Percentiles rank a stretch among this genome's conserved stretches.
These are phyloP conservation scores for Crioceris asparagi DNA, from an alignment of 2,888 invertebrate genomes.

Conservation along the genomic window DNA sequence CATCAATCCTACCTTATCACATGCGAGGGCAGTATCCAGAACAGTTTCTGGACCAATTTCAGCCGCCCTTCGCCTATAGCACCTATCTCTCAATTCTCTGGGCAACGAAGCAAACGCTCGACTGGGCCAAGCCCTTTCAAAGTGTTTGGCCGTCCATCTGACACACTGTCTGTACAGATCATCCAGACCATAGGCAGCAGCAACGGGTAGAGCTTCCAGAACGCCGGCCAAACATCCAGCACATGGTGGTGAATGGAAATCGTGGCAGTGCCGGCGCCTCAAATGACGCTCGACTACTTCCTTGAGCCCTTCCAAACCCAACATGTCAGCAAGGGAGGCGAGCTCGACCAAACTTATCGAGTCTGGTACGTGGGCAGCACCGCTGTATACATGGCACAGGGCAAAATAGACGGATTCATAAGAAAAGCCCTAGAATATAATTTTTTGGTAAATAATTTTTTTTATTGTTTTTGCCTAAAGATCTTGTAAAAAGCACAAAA, in stretches of 20 bases:
- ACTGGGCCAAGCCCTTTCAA: constrained; percentile 83
- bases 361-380: constrained; percentile 79
- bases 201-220: constrained; percentile 71
- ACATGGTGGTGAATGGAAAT: constrained; percentile 85
- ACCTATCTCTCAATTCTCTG: constrained; percentile 70
- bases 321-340: constrained; percentile 79
- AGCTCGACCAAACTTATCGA: constrained; percentile 77
- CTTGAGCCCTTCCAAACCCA: constrained; percentile 82
- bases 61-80: constrained; percentile 70
- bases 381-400: constrained; percentile 88
- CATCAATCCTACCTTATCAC: constrained; percentile 57
- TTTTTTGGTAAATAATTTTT: constrained; percentile 5
- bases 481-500: too few species aligned
- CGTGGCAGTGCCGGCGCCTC: constrained; percentile 72
- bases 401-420: constrained; percentile 83
- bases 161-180: constrained; percentile 71
- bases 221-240: constrained; percentile 78
- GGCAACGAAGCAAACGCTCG: constrained; percentile 80
- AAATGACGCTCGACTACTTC: constrained; percentile 83
- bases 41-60: constrained; percentile 65
- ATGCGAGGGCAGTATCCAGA: constrained; percentile 71
- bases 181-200: constrained; percentile 76
- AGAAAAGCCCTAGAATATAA: constrained; percentile 51
- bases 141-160: constrained; percentile 79
- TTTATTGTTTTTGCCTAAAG: too few species aligned